Evolutionary conservation across 2,797 vertebrate species (phyloP).

Genomic region (Acanthurus leucopareius): DNA sequence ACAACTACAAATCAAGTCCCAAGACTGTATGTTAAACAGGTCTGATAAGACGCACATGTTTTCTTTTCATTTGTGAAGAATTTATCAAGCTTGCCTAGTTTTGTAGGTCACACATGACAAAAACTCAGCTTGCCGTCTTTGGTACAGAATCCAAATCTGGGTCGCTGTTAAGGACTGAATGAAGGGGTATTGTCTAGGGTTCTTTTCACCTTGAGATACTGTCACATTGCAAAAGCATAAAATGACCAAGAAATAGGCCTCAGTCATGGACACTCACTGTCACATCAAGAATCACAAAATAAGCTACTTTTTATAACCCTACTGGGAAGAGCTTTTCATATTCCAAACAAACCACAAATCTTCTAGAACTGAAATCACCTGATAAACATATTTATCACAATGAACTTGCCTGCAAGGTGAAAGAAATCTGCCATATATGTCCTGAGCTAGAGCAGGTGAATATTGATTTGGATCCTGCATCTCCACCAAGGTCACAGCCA

Average conservation of each 20-base stretch:
- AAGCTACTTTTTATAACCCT: constrained; percentile 25
- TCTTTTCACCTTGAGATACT: constrained; percentile 78
- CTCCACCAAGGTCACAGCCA: constrained; percentile 75
- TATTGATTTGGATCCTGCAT: constrained; percentile 74
- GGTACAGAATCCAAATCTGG: constrained; percentile 79
- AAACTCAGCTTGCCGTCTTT: constrained; percentile 73
- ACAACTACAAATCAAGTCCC: constrained; percentile 74
- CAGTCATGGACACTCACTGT: constrained; percentile 25
- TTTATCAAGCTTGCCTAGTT: constrained; percentile 83
- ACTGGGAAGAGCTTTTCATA: constrained; percentile 23
- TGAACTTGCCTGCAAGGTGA: constrained; percentile 49
- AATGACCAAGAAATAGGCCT: constrained; percentile 48
- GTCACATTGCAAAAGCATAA: constrained; percentile 39
- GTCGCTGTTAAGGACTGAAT: constrained; percentile 72
- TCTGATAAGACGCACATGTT: constrained; percentile 55
- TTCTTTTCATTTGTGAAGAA: constrained; percentile 78
- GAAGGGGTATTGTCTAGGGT: constrained; percentile 72
- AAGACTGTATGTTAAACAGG: constrained; percentile 71
- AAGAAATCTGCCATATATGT: constrained; percentile 43
- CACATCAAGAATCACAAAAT: constrained; percentile 22
- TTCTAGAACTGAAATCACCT: constrained; percentile 25
- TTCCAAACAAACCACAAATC: constrained; percentile 21
- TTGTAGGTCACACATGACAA: constrained; percentile 86
- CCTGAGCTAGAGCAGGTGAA: constrained; percentile 50
- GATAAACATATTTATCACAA: constrained; percentile 58